Conservation (phyloP, 2,113 vertebrate species). For the Spea multiplicata region DNA sequence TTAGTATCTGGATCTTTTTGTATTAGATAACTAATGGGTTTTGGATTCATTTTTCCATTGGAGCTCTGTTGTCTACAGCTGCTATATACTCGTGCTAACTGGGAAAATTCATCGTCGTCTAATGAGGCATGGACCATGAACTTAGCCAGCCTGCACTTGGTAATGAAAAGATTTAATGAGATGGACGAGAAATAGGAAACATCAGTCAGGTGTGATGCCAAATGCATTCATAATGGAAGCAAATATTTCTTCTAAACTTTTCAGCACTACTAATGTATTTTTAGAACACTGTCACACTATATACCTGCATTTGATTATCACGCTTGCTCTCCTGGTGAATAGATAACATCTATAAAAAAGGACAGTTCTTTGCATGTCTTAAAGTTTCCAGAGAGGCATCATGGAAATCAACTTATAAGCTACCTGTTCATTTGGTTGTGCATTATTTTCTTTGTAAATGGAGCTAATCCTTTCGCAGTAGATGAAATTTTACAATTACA, state of each 20-base stretch:
- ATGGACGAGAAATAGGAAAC: slow-evolving; percentile 40
- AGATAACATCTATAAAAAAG: not conserved
- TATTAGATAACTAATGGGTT: not conserved
- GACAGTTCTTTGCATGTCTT: not conserved
- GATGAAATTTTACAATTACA: too few species aligned
- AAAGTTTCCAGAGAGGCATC: too few species aligned
- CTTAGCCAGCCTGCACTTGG: slow-evolving; percentile 27
- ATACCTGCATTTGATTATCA: slow-evolving; percentile 9
- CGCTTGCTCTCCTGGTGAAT: not conserved
- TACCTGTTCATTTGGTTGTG: too few species aligned
- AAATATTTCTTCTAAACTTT: slow-evolving; percentile 26
- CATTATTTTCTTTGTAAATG: too few species aligned
- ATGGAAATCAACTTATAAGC: too few species aligned
- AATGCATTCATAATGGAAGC: slow-evolving; percentile 29
- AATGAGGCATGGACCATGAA: slow-evolving; percentile 38
- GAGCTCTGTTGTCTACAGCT: slow-evolving; percentile 15
- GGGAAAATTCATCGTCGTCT: slow-evolving; percentile 22
- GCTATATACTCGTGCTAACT: slow-evolving; percentile 9
- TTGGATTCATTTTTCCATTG: not conserved
- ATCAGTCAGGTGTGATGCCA: slow-evolving; percentile 33
- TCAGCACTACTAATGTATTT: not conserved
- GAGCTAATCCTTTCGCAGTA: too few species aligned
- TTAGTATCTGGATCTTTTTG: not conserved
- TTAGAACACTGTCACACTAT: not conserved
- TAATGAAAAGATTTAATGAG: slow-evolving; percentile 45